These are phyloP conservation scores for Medauroidea extradentata DNA, from an alignment of 1,140 invertebrate genomes.

Conservation along the genomic window DNA sequence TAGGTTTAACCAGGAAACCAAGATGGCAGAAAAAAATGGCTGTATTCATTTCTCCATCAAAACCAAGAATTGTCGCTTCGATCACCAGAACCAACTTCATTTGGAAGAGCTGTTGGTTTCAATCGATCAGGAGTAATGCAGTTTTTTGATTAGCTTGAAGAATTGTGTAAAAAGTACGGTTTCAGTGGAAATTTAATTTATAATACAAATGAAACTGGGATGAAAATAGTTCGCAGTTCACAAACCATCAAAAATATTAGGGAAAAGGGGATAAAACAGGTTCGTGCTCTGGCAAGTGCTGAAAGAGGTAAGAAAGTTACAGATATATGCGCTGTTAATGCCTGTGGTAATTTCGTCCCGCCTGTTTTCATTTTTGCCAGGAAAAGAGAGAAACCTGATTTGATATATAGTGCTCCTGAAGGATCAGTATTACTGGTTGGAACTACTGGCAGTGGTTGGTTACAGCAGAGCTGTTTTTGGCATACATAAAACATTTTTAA, in stretches of 20 bases:
- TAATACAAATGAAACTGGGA: conserved; percentile 22
- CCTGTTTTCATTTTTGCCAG: conserved; percentile 36
- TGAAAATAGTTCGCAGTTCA: conserved; percentile 5
- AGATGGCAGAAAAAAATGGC: no score
- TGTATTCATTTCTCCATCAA: no score
- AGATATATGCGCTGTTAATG: conserved; percentile 32
- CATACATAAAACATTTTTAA: conserved; percentile 39
- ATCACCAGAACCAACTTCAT: no score
- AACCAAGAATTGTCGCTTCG: no score
- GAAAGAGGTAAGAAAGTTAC: conserved; percentile 36
- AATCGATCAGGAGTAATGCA: no score
- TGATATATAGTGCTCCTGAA: conserved; percentile 21
- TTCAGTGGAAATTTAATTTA: conserved; percentile 13
- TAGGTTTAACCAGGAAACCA: no score
- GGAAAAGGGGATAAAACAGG: conserved; percentile 33
- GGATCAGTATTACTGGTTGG: conserved; percentile 19
- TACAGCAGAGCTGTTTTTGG: no score
- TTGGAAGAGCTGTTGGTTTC: no score
- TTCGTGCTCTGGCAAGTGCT: conserved; percentile 26
- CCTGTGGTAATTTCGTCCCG: conserved; percentile 31
- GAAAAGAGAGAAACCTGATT: conserved; percentile 21
- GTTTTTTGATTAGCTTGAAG: no score
- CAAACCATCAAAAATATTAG: conserved; percentile 28
- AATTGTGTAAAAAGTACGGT: no score
- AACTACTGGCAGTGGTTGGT: no score